Conservation (phyloP, 1,140 invertebrate species). For the Eulimnadia texana region DNA sequence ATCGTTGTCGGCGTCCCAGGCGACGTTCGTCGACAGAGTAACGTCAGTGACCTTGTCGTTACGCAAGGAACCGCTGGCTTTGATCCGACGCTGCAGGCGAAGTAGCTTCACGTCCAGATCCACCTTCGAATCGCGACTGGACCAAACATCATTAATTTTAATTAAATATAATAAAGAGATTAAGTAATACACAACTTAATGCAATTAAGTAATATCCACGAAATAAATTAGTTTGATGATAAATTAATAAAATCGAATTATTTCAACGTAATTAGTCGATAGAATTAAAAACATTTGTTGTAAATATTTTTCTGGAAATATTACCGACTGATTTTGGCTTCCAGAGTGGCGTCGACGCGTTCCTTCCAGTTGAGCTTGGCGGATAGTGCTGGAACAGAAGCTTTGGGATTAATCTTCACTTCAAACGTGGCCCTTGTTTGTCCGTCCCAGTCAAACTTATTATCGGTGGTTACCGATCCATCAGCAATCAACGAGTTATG, state of each 20-base stretch:
- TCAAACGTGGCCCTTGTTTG: neutral
- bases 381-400: neutral
- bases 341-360: neutral
- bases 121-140: conserved; percentile 6
- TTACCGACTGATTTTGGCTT: neutral
- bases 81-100: conserved; percentile 11
- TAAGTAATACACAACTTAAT: too few relatives aligned
- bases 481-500: conserved; percentile 3
- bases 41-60: neutral
- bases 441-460: conserved; percentile 13
- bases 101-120: conserved; percentile 13
- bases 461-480: conserved; percentile 3
- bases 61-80: neutral
- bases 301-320: neutral
- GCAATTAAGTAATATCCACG: too few relatives aligned
- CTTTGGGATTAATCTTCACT: neutral
- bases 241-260: too few relatives aligned
- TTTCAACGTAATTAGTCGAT: too few relatives aligned
- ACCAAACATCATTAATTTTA: neutral
- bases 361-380: neutral
- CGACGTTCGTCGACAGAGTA: conserved; percentile 4
- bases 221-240: too few relatives aligned
- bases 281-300: neutral
- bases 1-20: conserved; percentile 16
- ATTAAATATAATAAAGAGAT: neutral